Conservation (phyloP, 2,888 invertebrate species). For the Lasioglossum calceatum region DNA sequence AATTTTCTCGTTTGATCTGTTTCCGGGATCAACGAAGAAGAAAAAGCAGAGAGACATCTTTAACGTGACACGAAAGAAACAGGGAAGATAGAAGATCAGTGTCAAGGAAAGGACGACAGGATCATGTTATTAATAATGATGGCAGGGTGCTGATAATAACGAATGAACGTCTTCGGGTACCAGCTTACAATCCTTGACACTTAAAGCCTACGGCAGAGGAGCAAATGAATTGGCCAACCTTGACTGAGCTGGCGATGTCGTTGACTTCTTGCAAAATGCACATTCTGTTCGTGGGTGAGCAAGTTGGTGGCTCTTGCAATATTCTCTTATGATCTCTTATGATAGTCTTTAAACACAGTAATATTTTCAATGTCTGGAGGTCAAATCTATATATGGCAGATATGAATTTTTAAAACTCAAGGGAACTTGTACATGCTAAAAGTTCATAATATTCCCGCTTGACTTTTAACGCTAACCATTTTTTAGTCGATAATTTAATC, state of each 20-base stretch:
- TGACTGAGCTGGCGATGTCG: background rate
- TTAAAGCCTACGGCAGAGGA: background rate
- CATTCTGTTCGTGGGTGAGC: background rate
- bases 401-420: too few species aligned
- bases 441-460: too few species aligned
- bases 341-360: too few species aligned
- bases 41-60: background rate
- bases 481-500: too few species aligned
- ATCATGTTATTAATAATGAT: background rate
- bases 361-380: too few species aligned
- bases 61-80: background rate
- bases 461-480: too few species aligned
- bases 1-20: background rate
- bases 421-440: too few species aligned
- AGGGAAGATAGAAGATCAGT: background rate
- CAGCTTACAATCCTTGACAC: background rate
- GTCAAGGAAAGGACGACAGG: background rate
- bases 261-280: constrained; percentile 2
- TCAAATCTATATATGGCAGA: too few species aligned
- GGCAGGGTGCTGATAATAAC: background rate
- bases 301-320: background rate
- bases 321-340: background rate
- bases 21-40: background rate
- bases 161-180: background rate
- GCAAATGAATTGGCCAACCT: background rate